Conservation (phyloP, 2,113 vertebrate genomes). For the Callospermophilus lateralis region DNA sequence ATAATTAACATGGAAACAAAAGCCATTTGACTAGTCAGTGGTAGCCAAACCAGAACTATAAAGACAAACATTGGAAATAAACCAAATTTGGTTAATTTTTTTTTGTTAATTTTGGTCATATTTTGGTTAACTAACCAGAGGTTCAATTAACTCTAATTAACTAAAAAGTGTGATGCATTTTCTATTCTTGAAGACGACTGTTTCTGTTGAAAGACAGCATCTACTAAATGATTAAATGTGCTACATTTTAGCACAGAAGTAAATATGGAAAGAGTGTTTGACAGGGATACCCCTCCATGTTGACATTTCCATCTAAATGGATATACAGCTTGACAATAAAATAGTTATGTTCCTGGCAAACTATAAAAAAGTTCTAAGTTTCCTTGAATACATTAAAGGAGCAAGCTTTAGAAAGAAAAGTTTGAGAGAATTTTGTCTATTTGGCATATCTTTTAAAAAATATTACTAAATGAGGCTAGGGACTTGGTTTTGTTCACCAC, state of each 20-base stretch:
- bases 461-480: background rate
- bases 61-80: background rate
- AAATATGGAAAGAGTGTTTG: background rate
- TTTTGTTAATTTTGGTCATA: background rate
- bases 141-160: background rate
- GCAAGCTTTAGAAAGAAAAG: background rate
- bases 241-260: background rate
- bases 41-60: background rate
- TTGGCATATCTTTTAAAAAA: background rate
- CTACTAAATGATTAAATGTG: background rate
- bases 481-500: background rate
- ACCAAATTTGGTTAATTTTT: background rate
- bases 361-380: background rate
- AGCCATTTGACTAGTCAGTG: background rate
- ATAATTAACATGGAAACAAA: conserved; percentile 14
- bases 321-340: background rate
- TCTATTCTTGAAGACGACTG: background rate
- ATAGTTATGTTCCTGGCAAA: background rate
- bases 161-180: background rate
- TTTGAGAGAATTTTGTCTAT: background rate
- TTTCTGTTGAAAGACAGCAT: background rate
- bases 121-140: background rate
- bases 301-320: background rate
- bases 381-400: background rate
- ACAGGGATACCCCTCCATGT: background rate